phyloP scores from a whole-genome alignment of 2,113 vertebrate species.

The Paramormyrops kingsleyae region DNA sequence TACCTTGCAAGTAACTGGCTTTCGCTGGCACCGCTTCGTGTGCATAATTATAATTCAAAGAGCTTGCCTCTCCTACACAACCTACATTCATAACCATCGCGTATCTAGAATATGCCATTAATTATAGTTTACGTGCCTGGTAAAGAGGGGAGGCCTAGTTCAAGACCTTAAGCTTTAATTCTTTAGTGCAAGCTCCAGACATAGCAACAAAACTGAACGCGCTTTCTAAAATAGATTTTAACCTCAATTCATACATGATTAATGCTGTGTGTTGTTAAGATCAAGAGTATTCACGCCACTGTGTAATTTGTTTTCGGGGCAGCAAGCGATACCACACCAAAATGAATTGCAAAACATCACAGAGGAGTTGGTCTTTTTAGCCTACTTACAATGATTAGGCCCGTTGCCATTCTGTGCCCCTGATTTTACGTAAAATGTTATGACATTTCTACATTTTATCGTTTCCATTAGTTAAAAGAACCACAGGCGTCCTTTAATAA shows the following conservation, averaged over 20 bases:
- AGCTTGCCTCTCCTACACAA: background rate
- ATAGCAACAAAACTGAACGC: conserved; percentile 6
- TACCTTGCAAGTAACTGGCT: background rate
- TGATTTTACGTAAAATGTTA: background rate
- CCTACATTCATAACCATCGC: conserved; percentile 2
- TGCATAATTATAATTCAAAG: background rate
- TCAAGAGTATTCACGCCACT: conserved; percentile 1
- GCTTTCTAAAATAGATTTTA: conserved; percentile 13
- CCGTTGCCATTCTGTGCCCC: background rate
- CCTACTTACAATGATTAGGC: conserved; percentile 2
- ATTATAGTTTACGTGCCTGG: conserved; percentile 1
- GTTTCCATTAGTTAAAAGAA: background rate
- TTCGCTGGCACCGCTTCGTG: background rate
- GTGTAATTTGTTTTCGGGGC: background rate
- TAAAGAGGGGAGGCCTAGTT: background rate
- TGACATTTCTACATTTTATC: background rate
- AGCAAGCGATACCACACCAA: background rate
- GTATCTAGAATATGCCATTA: background rate
- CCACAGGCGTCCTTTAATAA: background rate
- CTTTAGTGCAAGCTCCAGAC: background rate
- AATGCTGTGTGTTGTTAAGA: conserved; percentile 2
- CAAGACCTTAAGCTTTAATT: conserved; percentile 3
- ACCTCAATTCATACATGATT: conserved; percentile 11
- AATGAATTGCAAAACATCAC: background rate
- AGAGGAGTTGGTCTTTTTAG: background rate